Evolutionary conservation across 1,140 invertebrate species (phyloP), one percentile per base, ranked within the genome.

Genomic region (Lutraria rhynchaena): DNA sequence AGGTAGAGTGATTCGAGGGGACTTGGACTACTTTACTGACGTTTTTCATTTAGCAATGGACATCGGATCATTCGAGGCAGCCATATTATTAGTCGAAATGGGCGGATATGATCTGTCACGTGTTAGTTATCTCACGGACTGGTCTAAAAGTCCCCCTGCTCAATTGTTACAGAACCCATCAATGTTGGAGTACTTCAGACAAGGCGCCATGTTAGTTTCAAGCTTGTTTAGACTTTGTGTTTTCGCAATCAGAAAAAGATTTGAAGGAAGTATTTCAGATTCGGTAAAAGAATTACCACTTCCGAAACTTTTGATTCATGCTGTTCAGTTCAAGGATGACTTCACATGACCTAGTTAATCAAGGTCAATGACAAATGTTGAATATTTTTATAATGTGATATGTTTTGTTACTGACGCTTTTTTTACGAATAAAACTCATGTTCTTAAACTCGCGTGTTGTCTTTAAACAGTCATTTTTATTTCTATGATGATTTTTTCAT

Each of bases 1-100:
- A n/a, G 76, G 76, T n/a, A 63, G 76, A 0, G 76, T 80, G 0
- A 70, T 57, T 27, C 44, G 63, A 13, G 76, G 76, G 5, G 53
- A 70, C 44, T 51, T 80, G 37, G 76, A 80, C 31, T 80, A 80
- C 49, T 37, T 37, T 13, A n/a, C 76, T 9, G 76, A 80, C 44
- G 76, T 70, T 4, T 80, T 80, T 37, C 76, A 80, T 46, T 63
- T 80, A 11, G 76, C 76, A 0, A 57, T 80, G n/a, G 76, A 80
- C 76, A 70, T 80, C 2, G 76, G 76, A n/a, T 63, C 76, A 19
- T 80, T 80, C 60, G 76, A 80, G 17, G 22, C 57, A 17, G 76
- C 76, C 17, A 70, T 70, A 3, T 69, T 80, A 44, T 49, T 80
- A 57, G 76, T 57, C 2, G 61, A 58, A 33, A 67, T 67, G 24